A percentile compares a stretch with the other conserved stretches of the same genome.
phyloP scores from a whole-genome alignment of 30 jellyfish, hydroid and myxozoan species.

The Rhopilema esculentum region DNA sequence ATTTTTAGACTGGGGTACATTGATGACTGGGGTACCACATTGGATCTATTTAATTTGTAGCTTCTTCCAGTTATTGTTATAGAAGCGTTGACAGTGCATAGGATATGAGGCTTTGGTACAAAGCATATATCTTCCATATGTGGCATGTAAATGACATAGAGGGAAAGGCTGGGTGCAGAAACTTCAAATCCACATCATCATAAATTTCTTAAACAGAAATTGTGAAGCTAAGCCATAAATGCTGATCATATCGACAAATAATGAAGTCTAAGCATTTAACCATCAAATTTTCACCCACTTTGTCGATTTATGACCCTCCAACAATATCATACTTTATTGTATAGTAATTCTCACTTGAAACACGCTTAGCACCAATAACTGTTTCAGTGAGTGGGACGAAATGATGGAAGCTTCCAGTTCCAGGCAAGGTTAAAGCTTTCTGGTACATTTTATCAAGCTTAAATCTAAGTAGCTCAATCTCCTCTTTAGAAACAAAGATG shows the following conservation, averaged over 20 bases:
- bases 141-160: slow-evolving; percentile 42
- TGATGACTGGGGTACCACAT: too few relatives aligned
- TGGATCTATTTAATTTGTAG: too few relatives aligned
- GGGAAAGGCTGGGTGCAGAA: slow-evolving; percentile 66
- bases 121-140: slow-evolving; percentile 37
- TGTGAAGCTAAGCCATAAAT: slow-evolving; percentile 34
- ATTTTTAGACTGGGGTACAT: too few relatives aligned
- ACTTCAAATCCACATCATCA: slow-evolving; percentile 27
- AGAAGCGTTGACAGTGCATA: neutral
- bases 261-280: neutral
- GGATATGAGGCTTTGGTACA: slow-evolving; percentile 28
- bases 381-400: slow-evolving; percentile 48
- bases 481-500: neutral
- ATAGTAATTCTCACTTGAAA: neutral
- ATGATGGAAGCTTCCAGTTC: slow-evolving; percentile 67
- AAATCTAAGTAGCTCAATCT: slow-evolving; percentile 23
- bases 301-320: neutral
- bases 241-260: slow-evolving; percentile 35
- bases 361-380: slow-evolving; percentile 9
- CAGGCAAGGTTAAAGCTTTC: slow-evolving; percentile 67
- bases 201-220: neutral
- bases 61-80: neutral
- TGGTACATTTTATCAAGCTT: slow-evolving; percentile 14
- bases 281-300: neutral
- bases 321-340: neutral